These are phyloP conservation scores for Emberiza fucata DNA, from an alignment of 2,113 vertebrate genomes.

Conservation along the genomic window DNA sequence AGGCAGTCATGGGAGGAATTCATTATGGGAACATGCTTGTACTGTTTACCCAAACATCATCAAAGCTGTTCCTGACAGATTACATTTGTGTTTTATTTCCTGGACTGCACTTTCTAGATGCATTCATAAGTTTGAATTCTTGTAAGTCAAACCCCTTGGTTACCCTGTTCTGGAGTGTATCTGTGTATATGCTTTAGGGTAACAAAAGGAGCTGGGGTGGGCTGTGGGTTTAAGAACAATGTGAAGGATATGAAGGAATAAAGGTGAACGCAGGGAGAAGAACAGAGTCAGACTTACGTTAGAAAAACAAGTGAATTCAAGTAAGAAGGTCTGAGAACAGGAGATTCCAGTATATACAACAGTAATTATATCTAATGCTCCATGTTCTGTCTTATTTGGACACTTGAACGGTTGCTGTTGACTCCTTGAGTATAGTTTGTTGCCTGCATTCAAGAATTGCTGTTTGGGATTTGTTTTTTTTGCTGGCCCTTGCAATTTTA, in stretches of 20 bases:
- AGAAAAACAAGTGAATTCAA: not conserved
- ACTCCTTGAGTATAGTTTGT: not conserved
- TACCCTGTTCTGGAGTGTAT: not conserved
- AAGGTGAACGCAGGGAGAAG: not conserved
- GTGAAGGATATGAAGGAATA: not conserved
- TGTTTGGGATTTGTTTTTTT: not conserved
- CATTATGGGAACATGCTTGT: not conserved
- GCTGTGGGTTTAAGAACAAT: not conserved
- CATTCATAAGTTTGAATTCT: not conserved
- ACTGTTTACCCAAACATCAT: not conserved
- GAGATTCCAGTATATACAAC: not conserved
- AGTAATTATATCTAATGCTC: not conserved
- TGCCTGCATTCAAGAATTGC: not conserved
- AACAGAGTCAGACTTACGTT: not conserved
- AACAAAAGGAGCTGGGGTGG: accelerated
- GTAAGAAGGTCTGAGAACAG: not conserved
- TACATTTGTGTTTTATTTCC: not conserved
- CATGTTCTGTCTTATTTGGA: not conserved
- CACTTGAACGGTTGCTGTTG: not conserved
- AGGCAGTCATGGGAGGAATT: not conserved
- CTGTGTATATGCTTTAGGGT: not conserved
- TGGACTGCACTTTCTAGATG: not conserved
- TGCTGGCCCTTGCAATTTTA: not conserved
- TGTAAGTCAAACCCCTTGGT: not conserved
- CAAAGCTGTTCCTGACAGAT: not conserved